Percentiles rank a stretch among this genome's conserved stretches.
phyloP scores from a whole-genome alignment of 2,113 vertebrate genomes.

The Fulmarus glacialis region DNA sequence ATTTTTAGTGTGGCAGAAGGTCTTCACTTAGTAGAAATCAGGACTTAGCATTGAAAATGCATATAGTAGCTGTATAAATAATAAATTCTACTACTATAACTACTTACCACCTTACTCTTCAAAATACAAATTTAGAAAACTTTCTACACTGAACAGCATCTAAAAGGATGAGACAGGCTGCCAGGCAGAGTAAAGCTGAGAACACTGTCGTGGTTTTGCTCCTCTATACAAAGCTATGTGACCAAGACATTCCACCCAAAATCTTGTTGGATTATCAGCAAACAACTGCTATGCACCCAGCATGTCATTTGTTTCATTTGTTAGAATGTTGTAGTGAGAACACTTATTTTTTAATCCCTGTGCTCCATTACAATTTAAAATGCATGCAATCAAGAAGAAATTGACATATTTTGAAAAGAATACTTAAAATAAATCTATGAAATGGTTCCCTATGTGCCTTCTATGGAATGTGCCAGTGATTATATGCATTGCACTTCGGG shows the following conservation, averaged over 20 bases:
- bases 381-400: neutral
- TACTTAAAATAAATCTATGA: neutral
- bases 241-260: neutral
- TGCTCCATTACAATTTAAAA: neutral
- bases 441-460: neutral
- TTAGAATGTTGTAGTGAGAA: neutral
- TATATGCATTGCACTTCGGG: neutral
- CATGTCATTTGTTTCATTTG: neutral
- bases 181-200: neutral
- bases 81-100: constrained; percentile 41
- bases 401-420: neutral
- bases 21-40: constrained; percentile 35
- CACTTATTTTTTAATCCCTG: neutral
- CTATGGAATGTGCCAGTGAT: neutral
- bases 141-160: neutral
- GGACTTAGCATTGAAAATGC: constrained; percentile 2
- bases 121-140: constrained; percentile 7
- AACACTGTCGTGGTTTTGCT: neutral
- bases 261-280: neutral
- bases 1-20: constrained; percentile 49
- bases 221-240: neutral
- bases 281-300: neutral
- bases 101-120: constrained; percentile 8
- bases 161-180: neutral
- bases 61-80: constrained; percentile 57